Evolutionary conservation across 37 sponge, comb jelly and placozoan species (phyloP), one percentile per base, ranked within the genome.

Genomic region (Spongia lamella): DNA sequence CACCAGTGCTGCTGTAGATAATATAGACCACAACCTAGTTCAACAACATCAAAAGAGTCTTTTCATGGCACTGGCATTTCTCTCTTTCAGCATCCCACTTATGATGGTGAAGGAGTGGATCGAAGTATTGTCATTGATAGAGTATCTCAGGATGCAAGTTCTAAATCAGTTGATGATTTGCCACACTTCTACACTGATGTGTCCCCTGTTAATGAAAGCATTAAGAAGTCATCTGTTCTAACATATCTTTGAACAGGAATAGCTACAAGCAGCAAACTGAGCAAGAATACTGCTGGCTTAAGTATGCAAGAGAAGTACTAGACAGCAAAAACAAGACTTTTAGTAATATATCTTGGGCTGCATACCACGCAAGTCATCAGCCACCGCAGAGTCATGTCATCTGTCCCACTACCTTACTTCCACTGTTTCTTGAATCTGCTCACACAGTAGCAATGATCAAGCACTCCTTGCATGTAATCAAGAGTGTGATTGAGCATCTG

Each of bases 401-500:
- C 7, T 43, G 7, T 13, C 47, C 13, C 60, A 58, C 29, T 15
- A 15, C 60, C 13, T 15, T 26, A 27, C 25, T 58, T 15, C 60
- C 60, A 15, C 14, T 58, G 29, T 58, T 58, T 58, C 60, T 15
- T 58, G 78, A 61, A 61, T 36, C 63, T 37, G 64, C 20, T 13
- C 64, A 61, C 51, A 15, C 51, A 19, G 21, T 57, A 29, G 64
- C 54, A 76, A 76, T 76, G 77, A 76, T 76, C 50, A 61, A 38
- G 35, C 77, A 76, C 21, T 76, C 77, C 19, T 38, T 76, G 47
- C 32, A 61, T 76, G 77, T 76, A 21, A 64, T 61, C 50, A 76
- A 62, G 77, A 76, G 77, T 76, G 77, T 64, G 3, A 64, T 76
- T 61, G 77, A 76, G 22, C 64, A 76, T 76, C 50, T 76, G 26